These are phyloP conservation scores for Sphinx pinastri DNA, from an alignment of 2,888 invertebrate species.

Conservation along the genomic window DNA sequence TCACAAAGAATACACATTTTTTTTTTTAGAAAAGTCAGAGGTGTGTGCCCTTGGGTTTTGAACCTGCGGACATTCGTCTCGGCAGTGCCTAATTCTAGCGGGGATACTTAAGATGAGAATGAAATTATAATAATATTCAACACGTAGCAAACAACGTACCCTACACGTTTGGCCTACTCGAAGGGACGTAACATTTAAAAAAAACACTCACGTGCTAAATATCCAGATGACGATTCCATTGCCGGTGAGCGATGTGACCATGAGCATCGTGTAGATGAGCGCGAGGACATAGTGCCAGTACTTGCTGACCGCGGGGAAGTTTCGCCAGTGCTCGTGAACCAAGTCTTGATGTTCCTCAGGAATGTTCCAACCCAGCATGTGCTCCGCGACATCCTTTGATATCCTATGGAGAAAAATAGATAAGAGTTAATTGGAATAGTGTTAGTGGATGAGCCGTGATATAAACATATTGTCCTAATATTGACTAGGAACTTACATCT, in stretches of 20 bases:
- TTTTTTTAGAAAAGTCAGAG: too few relatives aligned
- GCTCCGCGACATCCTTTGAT: conserved; percentile 70
- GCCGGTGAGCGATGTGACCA: conserved; percentile 85
- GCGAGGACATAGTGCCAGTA: conserved; percentile 87
- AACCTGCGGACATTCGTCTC: too few relatives aligned
- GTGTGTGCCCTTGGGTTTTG: too few relatives aligned
- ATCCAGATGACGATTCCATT: conserved; percentile 90
- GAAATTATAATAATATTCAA: too few relatives aligned
- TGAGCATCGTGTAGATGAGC: conserved; percentile 85
- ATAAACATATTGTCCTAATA: neutral
- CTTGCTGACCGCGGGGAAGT: conserved; percentile 86
- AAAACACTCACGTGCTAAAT: conserved; percentile 86
- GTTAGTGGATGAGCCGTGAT: neutral
- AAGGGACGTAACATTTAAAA: neutral
- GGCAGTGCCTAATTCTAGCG: neutral
- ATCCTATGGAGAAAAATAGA: conserved; percentile 55
- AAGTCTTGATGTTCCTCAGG: conserved; percentile 86
- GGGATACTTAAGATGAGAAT: too few relatives aligned
- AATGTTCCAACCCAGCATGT: conserved; percentile 87
- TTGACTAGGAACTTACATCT: conserved; percentile 66
- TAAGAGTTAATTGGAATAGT: conserved; percentile 1
- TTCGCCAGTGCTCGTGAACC: conserved; percentile 88
- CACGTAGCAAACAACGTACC: too few relatives aligned
- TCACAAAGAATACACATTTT: too few relatives aligned
- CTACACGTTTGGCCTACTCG: too few relatives aligned